phyloP scores from a whole-genome alignment of 2,888 invertebrate genomes.

The Harpalus rubripes region DNA sequence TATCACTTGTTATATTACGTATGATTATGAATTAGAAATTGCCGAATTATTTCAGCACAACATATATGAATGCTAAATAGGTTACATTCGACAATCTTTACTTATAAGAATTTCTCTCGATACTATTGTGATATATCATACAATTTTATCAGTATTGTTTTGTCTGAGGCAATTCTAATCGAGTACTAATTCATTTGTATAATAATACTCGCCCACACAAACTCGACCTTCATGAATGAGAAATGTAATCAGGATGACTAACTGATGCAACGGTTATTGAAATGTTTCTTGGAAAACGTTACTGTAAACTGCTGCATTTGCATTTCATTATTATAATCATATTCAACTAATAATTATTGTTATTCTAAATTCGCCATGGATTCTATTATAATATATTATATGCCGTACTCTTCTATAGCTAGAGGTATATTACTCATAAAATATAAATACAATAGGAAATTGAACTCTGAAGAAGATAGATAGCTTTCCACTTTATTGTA shows the following conservation, averaged over 20 bases:
- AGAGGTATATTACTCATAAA: not conserved
- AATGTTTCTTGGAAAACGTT: constrained; percentile 14
- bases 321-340: constrained; percentile 4
- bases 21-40: too few relatives aligned
- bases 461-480: not conserved
- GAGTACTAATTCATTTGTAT: not conserved
- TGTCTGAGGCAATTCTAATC: not conserved
- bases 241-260: constrained; percentile 40
- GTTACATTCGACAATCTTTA: too few relatives aligned
- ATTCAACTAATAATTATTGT: not conserved
- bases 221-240: constrained; percentile 15
- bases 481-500: not conserved
- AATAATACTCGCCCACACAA: constrained; percentile 5
- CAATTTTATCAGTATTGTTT: not conserved
- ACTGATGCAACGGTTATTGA: constrained; percentile 37
- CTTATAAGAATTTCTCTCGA: not conserved
- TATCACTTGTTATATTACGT: too few relatives aligned
- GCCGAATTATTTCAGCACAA: too few relatives aligned
- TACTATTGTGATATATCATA: too few relatives aligned
- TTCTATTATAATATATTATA: not conserved
- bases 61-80: too few relatives aligned
- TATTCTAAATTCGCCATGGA: not conserved
- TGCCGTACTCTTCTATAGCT: not conserved
- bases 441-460: not conserved
- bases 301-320: constrained; percentile 17